Evolutionary conservation across 2,797 vertebrate genomes (phyloP).

Genomic region (Crypturellus tataupa): DNA sequence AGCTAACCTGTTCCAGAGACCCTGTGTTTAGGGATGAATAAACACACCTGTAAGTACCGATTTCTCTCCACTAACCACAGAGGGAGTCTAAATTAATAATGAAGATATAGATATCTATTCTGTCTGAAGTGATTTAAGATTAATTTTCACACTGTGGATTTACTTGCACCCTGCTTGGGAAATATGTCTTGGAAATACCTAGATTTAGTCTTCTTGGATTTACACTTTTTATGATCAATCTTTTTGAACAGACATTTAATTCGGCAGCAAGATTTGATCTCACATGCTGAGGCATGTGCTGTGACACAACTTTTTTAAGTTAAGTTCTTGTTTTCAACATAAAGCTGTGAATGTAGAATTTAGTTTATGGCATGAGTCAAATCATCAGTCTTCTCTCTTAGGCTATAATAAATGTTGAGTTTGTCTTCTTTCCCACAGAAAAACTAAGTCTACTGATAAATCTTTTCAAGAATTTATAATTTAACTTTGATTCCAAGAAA

Average conservation of each 20-base stretch:
- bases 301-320: neutral
- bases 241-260: neutral
- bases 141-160: neutral
- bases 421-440: neutral
- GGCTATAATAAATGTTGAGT: slow-evolving; percentile 24
- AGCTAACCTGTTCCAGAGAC: neutral
- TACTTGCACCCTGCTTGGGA: neutral
- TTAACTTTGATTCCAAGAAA: neutral
- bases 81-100: neutral
- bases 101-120: neutral
- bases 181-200: neutral
- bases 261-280: slow-evolving; percentile 33
- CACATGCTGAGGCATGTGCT: neutral
- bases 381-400: neutral
- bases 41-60: neutral
- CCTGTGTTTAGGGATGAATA: neutral
- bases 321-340: slow-evolving; percentile 31
- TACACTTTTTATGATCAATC: neutral
- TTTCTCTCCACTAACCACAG: neutral
- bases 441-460: neutral
- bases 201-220: neutral
- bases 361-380: slow-evolving; percentile 19
- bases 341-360: slow-evolving; percentile 40
- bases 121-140: neutral
- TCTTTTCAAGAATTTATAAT: neutral